Evolutionary conservation across 2,113 vertebrate genomes (phyloP), one percentile per base, ranked within the genome.

Genomic region (Perca flavescens): DNA sequence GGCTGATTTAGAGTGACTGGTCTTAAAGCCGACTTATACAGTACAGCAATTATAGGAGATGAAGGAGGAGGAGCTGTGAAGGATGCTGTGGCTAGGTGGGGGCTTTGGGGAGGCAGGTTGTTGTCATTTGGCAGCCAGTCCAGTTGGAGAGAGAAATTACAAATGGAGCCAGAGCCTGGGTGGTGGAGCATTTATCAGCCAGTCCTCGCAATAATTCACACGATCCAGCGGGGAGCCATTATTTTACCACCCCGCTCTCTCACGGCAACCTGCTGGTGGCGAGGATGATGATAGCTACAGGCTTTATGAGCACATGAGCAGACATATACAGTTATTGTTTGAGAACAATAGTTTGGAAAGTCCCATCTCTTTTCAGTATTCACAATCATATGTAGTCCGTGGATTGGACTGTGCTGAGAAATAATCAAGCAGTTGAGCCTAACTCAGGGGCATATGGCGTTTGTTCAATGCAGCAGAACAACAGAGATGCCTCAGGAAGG

Each of bases 1-100:
- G 52, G 60, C 87, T 87, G 87, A 92, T 91, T 94, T 89, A 89
- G 87, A 92, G 88, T 85, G 88, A 90, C 87, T 92, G 83, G 79
- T 91, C 89, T 88, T 92, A 91, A 94, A 92, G 85, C 91, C 82
- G 73, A 92, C 89, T 79, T 90, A 79, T 70, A 80, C 58, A 85
- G 60, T 87, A 91, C 67, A 83, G 83, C 86, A 86, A 93, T 95
- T 92, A 94, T 86, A 77, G 46, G 46, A 82, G 77, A 56, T 60
- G 79, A 82, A 74, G 71, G 40, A 43, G 72, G 65, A 73, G 17
- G 66, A 72, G 84, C 50, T 54, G 46, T 60, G 63, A 53, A 28
- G 65, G 80, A 81, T 79, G 69, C 70, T 74, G 53, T 75, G 67
- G 60, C 75, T 77, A 74, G 69, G 74, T 69, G 70, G 61, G 72